These are phyloP conservation scores for Charaxes varanes DNA, from an alignment of 1,140 invertebrate genomes.

Conservation along the genomic window DNA sequence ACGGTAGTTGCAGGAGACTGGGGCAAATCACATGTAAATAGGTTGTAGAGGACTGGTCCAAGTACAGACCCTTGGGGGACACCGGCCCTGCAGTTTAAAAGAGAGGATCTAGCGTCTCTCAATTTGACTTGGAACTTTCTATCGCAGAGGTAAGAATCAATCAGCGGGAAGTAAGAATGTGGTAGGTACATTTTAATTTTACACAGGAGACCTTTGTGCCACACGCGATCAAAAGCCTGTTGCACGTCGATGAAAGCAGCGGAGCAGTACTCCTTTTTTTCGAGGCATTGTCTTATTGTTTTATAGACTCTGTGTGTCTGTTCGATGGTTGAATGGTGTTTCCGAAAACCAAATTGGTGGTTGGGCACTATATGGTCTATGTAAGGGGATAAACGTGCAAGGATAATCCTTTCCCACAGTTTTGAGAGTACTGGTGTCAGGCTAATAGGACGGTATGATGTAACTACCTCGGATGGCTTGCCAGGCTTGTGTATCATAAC, in stretches of 20 bases:
- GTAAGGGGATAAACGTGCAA: no score
- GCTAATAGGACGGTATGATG: background rate
- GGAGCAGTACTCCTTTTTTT: no score
- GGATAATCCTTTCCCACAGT: no score
- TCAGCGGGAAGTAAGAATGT: background rate
- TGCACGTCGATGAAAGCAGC: background rate
- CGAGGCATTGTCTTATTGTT: no score
- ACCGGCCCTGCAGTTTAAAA: background rate
- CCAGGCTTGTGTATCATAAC: no score
- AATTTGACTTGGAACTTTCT: background rate
- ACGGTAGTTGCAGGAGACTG: background rate
- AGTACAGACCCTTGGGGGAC: constrained; percentile 5
- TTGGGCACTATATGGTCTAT: no score
- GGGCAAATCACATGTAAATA: constrained; percentile 3
- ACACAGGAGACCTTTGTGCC: background rate
- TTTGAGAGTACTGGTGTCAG: background rate
- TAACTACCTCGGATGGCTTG: background rate
- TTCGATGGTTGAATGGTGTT: no score
- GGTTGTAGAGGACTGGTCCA: constrained; percentile 2
- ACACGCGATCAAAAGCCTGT: background rate
- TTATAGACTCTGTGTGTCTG: no score
- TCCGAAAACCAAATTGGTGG: no score
- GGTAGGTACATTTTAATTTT: constrained; percentile 1
- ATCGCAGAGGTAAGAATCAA: background rate
- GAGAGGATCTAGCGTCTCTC: background rate